These are phyloP conservation scores for Drosophila tanythrix DNA, from an alignment of 2,888 invertebrate genomes.

Conservation along the genomic window DNA sequence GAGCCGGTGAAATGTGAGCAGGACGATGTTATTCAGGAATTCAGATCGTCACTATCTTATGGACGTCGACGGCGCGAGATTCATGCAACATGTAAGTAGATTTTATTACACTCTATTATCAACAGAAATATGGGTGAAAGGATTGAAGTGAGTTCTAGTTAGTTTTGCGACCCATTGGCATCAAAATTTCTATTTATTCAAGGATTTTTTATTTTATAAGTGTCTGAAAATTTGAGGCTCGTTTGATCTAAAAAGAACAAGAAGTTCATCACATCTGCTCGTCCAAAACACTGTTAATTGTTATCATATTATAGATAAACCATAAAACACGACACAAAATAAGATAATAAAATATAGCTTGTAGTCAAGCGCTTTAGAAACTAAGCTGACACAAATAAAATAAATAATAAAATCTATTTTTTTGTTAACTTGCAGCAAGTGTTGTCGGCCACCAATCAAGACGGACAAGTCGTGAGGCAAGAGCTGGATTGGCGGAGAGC, in stretches of 20 bases:
- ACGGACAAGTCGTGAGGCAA: slow-evolving; percentile 78
- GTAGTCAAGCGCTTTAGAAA: not conserved
- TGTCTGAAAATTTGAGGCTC: not conserved
- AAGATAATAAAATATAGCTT: not conserved
- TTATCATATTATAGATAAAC: not conserved
- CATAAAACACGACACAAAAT: not conserved
- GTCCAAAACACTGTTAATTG: not conserved
- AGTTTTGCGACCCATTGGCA: not conserved
- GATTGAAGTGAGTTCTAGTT: not conserved
- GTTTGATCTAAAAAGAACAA: not conserved
- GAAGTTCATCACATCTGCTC: not conserved
- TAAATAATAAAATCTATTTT: not conserved
- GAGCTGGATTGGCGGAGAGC: slow-evolving; percentile 42
- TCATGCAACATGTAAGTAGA: slow-evolving; percentile 7
- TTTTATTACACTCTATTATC: not conserved
- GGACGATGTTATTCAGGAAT: slow-evolving; percentile 87
- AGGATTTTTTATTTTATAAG: not conserved
- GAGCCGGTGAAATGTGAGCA: slow-evolving; percentile 95
- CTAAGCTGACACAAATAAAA: not conserved
- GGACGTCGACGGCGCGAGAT: slow-evolving; percentile 86
- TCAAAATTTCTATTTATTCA: not conserved
- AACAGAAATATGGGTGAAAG: not conserved
- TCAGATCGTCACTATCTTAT: slow-evolving; percentile 92
- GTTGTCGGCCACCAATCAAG: slow-evolving; percentile 24
- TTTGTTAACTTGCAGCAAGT: slow-evolving; percentile 3